These are phyloP conservation scores for Stegodyphus dumicola DNA, from an alignment of 1,140 invertebrate species.

Conservation along the genomic window DNA sequence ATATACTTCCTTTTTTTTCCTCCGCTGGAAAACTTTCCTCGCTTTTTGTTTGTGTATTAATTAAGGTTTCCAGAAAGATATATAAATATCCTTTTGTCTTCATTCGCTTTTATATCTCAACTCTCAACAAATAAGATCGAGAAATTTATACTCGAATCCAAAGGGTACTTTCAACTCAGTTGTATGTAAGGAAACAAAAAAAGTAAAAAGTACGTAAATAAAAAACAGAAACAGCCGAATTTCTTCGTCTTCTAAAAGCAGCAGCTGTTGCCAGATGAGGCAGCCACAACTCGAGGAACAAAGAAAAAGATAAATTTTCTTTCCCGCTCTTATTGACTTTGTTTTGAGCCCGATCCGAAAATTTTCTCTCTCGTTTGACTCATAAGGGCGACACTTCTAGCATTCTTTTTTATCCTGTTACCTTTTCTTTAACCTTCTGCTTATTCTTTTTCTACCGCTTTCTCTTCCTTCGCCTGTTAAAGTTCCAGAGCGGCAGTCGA, in stretches of 20 bases:
- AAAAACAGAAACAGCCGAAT: not conserved
- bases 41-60: conserved; percentile 16
- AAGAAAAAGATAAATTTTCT: conserved; percentile 2
- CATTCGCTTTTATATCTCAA: not conserved
- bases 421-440: conserved; percentile 17
- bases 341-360: not conserved
- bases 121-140: not conserved
- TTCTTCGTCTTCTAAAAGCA: conserved; percentile 15
- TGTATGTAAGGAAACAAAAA: not conserved
- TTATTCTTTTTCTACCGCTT: not conserved
- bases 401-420: conserved; percentile 22
- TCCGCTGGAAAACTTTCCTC: too few species aligned
- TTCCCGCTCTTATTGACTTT: conserved; percentile 8
- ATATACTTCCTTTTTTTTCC: not conserved
- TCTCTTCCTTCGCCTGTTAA: too few species aligned
- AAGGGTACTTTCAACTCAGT: too few species aligned
- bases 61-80: not conserved
- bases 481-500: not conserved
- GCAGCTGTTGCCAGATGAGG: conserved; percentile 28
- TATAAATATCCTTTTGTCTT: conserved; percentile 1
- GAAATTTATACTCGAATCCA: too few species aligned
- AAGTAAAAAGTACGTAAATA: not conserved
- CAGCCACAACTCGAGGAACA: conserved; percentile 11
- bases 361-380: not conserved
- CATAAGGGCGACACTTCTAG: conserved; percentile 11